Conservation (phyloP, 2,797 vertebrate genomes). For the Parauchenoglanis ngamensis region DNA sequence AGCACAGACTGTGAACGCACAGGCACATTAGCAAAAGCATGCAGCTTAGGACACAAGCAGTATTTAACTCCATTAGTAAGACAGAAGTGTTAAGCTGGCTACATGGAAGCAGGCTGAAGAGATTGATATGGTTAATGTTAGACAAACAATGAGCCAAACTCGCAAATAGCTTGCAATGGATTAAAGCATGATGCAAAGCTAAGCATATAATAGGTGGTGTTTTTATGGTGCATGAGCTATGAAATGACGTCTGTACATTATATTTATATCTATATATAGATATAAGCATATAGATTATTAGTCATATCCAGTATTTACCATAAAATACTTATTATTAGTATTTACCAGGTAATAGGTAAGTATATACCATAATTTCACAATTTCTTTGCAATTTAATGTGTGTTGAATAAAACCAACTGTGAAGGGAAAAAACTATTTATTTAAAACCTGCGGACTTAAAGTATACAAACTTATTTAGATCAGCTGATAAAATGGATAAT, state of each 20-base stretch:
- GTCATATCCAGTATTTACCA: neutral
- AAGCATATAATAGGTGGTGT: neutral
- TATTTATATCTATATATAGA: neutral
- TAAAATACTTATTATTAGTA: neutral
- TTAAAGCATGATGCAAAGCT: slow-evolving; percentile 35
- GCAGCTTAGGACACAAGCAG: slow-evolving; percentile 54
- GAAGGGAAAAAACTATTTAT: neutral
- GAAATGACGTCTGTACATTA: neutral
- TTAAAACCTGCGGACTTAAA: neutral
- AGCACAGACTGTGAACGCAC: slow-evolving; percentile 90
- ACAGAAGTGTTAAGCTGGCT: slow-evolving; percentile 48
- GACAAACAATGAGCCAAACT: slow-evolving; percentile 37
- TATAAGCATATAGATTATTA: neutral
- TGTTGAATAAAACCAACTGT: neutral
- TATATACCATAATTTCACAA: neutral
- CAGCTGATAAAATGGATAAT: neutral
- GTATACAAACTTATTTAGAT: neutral
- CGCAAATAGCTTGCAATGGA: slow-evolving; percentile 33
- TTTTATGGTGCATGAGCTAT: neutral
- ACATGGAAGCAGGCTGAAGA: slow-evolving; percentile 54
- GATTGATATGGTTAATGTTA: slow-evolving; percentile 37
- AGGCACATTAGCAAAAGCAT: slow-evolving; percentile 74
- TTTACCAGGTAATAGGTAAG: too few relatives aligned
- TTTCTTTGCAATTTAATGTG: neutral
- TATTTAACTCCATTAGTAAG: slow-evolving; percentile 59